phyloP scores from a whole-genome alignment of 2,113 vertebrate genomes.

The Nematolebias whitei region DNA sequence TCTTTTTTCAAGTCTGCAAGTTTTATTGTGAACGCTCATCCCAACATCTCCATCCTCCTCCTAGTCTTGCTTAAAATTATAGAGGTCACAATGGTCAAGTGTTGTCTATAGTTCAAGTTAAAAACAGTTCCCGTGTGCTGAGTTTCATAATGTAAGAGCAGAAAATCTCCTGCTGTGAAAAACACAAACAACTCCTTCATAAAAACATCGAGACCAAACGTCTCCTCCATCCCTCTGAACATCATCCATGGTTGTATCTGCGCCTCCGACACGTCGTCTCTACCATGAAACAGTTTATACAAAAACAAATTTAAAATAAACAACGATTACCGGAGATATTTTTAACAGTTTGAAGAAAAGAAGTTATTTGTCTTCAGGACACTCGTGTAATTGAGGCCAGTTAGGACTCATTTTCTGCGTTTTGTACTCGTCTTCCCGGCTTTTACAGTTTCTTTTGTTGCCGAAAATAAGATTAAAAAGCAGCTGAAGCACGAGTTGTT shows the following conservation, averaged over 20 bases:
- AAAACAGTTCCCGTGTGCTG: background rate
- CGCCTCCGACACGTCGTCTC: no score
- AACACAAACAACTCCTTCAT: background rate
- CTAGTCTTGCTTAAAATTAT: no score
- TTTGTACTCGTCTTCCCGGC: conserved; percentile 1
- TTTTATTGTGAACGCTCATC: no score
- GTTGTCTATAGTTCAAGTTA: background rate
- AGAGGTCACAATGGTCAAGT: no score
- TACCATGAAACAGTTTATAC: background rate
- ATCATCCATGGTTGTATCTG: no score
- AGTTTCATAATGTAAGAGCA: background rate
- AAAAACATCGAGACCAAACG: background rate
- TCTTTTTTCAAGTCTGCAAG: no score
- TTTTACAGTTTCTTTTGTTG: conserved; percentile 9
- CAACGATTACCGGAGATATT: background rate
- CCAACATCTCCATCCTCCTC: no score
- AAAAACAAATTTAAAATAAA: background rate
- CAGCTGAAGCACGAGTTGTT: conserved; percentile 6
- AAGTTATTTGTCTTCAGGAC: background rate
- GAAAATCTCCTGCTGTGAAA: background rate
- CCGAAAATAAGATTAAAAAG: conserved; percentile 15
- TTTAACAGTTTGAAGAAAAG: conserved; percentile 3
- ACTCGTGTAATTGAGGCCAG: background rate
- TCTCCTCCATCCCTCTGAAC: no score
- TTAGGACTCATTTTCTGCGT: conserved; percentile 5